A percentile compares a stretch with the other conserved stretches of the same genome.
Conservation (phyloP, 2,797 vertebrate genomes). For the Rhadinocentrus ornatus region DNA sequence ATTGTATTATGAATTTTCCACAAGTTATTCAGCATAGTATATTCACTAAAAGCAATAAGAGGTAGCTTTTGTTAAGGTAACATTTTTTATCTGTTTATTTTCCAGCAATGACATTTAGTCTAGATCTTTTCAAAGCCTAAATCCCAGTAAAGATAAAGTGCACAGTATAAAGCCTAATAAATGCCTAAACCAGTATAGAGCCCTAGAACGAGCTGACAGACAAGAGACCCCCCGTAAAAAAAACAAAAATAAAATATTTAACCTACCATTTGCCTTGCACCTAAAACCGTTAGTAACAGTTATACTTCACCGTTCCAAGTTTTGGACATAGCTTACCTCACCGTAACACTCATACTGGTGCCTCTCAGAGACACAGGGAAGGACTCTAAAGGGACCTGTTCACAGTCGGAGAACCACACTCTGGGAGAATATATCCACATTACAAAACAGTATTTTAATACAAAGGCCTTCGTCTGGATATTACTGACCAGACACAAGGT, state of each 20-base stretch:
- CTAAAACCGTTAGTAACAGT: conserved; percentile 50
- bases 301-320: conserved; percentile 44
- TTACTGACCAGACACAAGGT: conserved; percentile 79
- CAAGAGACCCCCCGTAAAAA: conserved; percentile 39
- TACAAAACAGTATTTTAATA: conserved; percentile 72
- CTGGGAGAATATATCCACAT: conserved; percentile 67
- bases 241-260: conserved; percentile 9
- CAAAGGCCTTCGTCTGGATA: conserved; percentile 72
- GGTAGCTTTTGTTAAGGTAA: conserved; percentile 16
- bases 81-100: conserved; percentile 30
- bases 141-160: conserved; percentile 71
- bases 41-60: conserved; percentile 19
- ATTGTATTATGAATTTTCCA: too few relatives aligned
- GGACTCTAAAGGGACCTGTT: conserved; percentile 39
- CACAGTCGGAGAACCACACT: conserved; percentile 37
- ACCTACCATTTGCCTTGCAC: conserved; percentile 52
- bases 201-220: conserved; percentile 52
- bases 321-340: conserved; percentile 54
- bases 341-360: conserved; percentile 65
- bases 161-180: conserved; percentile 74
- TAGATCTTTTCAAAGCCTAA: conserved; percentile 59
- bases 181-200: conserved; percentile 77
- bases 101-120: conserved; percentile 50
- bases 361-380: conserved; percentile 35
- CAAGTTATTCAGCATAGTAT: too few relatives aligned